Conservation (phyloP, 2,113 vertebrate genomes). For the Cavia aperea region DNA sequence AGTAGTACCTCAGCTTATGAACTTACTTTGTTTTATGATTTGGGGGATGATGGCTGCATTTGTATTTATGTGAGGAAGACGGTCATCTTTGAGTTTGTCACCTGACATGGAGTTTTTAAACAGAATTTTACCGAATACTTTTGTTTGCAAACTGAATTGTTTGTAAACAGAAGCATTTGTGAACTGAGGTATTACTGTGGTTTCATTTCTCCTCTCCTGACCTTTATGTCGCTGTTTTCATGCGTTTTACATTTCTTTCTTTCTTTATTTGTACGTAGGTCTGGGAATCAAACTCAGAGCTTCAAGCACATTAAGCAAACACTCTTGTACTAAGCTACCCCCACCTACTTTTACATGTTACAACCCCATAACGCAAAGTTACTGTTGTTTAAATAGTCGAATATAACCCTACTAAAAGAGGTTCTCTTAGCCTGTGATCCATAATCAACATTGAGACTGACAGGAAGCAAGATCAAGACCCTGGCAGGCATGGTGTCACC, state of each 20-base stretch:
- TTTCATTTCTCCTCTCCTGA: background rate
- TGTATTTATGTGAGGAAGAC: background rate
- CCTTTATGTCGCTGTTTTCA: background rate
- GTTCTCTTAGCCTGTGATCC: background rate
- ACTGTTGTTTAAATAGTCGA: background rate
- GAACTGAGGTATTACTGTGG: background rate
- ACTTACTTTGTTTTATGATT: background rate
- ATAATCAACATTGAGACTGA: background rate
- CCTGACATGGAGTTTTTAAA: no score
- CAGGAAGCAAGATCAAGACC: background rate
- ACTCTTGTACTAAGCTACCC: background rate
- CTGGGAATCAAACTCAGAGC: background rate
- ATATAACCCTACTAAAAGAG: background rate
- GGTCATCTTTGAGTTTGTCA: background rate
- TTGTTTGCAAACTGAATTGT: background rate
- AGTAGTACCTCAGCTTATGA: background rate
- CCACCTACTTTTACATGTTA: background rate
- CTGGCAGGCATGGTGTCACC: background rate
- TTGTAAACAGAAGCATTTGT: background rate
- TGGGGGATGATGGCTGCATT: background rate
- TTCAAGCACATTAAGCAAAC: background rate
- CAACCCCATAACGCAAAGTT: background rate
- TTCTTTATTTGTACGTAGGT: background rate
- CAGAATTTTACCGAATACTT: no score
- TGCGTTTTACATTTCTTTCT: background rate